phyloP scores from a whole-genome alignment of 1,140 invertebrate species.

The Contarinia nasturtii region DNA sequence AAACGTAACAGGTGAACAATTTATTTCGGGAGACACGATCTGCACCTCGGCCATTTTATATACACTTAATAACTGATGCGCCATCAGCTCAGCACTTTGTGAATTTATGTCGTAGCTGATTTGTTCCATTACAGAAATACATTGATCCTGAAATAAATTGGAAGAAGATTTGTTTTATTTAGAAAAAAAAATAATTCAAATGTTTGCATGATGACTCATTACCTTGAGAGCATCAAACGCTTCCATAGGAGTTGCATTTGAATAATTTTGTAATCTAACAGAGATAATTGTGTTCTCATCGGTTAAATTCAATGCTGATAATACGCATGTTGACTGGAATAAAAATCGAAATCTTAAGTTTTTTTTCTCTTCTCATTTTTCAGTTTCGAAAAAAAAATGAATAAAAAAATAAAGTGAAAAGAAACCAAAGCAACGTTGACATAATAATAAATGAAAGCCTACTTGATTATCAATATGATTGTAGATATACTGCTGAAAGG shows the following conservation, averaged over 20 bases:
- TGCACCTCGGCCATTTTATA: constrained; percentile 84
- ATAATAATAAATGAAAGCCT: no score
- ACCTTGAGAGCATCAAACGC: constrained; percentile 21
- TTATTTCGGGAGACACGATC: constrained; percentile 33
- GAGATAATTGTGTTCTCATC: constrained; percentile 73
- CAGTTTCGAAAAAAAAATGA: not conserved
- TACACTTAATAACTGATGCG: constrained; percentile 67
- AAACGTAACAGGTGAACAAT: constrained; percentile 8
- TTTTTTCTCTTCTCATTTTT: not conserved
- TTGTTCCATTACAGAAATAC: constrained; percentile 55
- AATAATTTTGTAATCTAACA: constrained; percentile 49
- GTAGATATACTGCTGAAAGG: constrained; percentile 55
- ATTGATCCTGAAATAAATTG: constrained; percentile 49
- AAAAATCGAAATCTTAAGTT: constrained; percentile 8
- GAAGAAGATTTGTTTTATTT: not conserved
- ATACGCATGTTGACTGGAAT: constrained; percentile 56
- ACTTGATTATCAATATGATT: constrained; percentile 51
- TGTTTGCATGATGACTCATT: not conserved
- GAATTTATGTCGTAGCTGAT: constrained; percentile 68
- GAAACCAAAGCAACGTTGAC: no score
- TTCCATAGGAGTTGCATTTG: constrained; percentile 31
- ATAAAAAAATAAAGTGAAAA: not conserved
- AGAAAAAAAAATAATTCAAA: no score
- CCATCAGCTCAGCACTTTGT: constrained; percentile 62
- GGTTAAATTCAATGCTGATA: constrained; percentile 65